Percentiles rank a stretch among this genome's conserved stretches.
phyloP scores from a whole-genome alignment of 92 coral and sea anemone species.

The Porites evermanni region DNA sequence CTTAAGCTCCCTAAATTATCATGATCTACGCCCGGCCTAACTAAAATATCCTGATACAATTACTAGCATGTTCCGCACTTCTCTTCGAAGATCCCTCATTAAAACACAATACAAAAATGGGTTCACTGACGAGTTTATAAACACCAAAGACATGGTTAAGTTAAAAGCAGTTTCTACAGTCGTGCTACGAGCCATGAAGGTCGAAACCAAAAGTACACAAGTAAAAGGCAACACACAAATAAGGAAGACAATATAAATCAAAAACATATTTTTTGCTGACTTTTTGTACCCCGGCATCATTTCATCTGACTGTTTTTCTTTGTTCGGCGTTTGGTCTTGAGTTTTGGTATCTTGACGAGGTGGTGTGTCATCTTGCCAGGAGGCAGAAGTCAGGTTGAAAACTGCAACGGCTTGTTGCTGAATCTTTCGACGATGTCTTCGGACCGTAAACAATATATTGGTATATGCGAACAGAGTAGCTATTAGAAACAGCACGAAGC shows the following conservation, averaged over 20 bases:
- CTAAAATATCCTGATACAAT: background rate
- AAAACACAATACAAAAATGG: slow-evolving; percentile 5
- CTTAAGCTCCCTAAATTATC: no score
- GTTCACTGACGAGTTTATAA: slow-evolving; percentile 24
- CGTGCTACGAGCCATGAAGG: background rate
- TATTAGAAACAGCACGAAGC: slow-evolving; percentile 2
- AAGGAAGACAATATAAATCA: slow-evolving; percentile 14
- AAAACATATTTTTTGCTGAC: slow-evolving; percentile 2
- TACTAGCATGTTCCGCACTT: background rate
- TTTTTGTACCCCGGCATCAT: background rate
- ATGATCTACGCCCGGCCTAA: background rate
- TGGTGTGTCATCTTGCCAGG: background rate
- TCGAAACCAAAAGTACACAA: background rate
- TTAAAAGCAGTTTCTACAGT: background rate
- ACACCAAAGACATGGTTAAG: slow-evolving; percentile 18
- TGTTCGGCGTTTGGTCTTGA: background rate
- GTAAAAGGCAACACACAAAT: slow-evolving; percentile 4
- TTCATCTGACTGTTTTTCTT: background rate
- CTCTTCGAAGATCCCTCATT: slow-evolving; percentile 4
- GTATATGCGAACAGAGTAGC: slow-evolving; percentile 10
- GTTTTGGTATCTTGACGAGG: background rate
- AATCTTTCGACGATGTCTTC: slow-evolving; percentile 2
- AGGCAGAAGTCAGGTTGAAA: background rate
- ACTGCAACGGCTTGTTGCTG: background rate
- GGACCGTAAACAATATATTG: slow-evolving; percentile 2